These are phyloP conservation scores for Blennius ocellaris DNA, from an alignment of 2,113 vertebrate genomes.

Conservation along the genomic window DNA sequence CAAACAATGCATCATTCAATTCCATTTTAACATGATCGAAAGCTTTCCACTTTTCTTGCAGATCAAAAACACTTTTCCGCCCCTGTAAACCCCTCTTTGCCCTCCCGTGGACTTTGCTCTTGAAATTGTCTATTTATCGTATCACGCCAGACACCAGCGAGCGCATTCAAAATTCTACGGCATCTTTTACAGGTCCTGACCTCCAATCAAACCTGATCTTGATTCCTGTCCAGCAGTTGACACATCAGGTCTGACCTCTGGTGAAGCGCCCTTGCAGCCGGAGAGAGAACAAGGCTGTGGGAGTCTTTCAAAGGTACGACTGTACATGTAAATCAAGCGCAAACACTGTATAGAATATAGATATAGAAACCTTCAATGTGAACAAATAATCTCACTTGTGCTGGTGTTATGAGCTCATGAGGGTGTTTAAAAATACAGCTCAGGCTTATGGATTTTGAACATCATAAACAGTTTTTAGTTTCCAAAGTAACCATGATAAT, in stretches of 20 bases:
- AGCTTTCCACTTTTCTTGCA: slow-evolving; percentile 6
- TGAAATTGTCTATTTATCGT: slow-evolving; percentile 2
- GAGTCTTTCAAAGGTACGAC: background rate
- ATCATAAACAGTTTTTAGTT: slow-evolving; percentile 9
- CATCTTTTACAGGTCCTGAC: slow-evolving; percentile 24
- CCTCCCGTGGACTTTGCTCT: slow-evolving; percentile 6
- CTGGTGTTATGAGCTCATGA: background rate
- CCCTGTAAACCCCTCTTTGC: background rate
- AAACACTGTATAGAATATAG: too few species aligned
- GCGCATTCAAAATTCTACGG: slow-evolving; percentile 37
- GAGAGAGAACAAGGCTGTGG: background rate
- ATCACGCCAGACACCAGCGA: background rate
- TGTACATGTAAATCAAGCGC: slow-evolving; percentile 6
- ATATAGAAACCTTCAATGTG: background rate
- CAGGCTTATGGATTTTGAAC: slow-evolving; percentile 2
- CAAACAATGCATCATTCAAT: too few species aligned
- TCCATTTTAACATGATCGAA: background rate
- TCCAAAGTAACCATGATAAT: background rate
- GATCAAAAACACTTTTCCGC: background rate
- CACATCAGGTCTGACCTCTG: slow-evolving; percentile 25
- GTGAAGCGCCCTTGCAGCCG: slow-evolving; percentile 5
- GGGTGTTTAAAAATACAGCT: background rate
- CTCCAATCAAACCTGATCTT: slow-evolving; percentile 3
- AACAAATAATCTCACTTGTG: background rate
- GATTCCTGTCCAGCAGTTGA: slow-evolving; percentile 11